phyloP scores from a whole-genome alignment of 1,140 invertebrate genomes.

The Trichonephila inaurata region DNA sequence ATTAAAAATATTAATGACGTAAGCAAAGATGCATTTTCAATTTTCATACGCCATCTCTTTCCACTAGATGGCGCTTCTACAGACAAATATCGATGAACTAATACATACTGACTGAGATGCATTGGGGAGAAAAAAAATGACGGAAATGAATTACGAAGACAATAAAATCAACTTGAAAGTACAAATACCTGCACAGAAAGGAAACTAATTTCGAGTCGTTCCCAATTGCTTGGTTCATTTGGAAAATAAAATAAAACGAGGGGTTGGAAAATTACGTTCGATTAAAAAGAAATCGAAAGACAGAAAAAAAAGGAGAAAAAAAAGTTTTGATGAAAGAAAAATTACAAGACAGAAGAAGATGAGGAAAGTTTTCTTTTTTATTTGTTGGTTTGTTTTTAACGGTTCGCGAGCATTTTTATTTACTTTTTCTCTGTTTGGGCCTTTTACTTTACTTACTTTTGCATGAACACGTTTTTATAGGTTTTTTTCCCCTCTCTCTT shows the following conservation, averaged over 20 bases:
- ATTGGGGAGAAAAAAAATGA: neutral
- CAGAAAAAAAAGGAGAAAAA: neutral
- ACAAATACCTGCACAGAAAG: constrained; percentile 29
- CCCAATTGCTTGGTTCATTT: constrained; percentile 37
- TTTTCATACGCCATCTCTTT: neutral
- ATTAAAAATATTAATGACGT: too few species aligned
- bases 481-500: neutral
- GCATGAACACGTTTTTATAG: neutral
- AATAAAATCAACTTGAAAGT: constrained; percentile 32
- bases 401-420: constrained; percentile 2
- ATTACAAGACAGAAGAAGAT: constrained; percentile 4
- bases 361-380: neutral
- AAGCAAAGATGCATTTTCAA: too few species aligned
- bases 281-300: constrained; percentile 39
- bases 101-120: neutral
- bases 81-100: neutral
- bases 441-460: neutral
- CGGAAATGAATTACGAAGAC: constrained; percentile 37
- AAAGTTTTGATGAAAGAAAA: constrained; percentile 21
- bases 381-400: constrained; percentile 8
- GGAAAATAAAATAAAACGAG: constrained; percentile 20
- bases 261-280: constrained; percentile 19
- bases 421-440: neutral
- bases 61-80: neutral
- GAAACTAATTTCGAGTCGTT: constrained; percentile 26